A percentile compares a stretch with the other conserved stretches of the same genome.
Conservation (phyloP, 2,797 vertebrate species). For the Sus cebifrons region DNA sequence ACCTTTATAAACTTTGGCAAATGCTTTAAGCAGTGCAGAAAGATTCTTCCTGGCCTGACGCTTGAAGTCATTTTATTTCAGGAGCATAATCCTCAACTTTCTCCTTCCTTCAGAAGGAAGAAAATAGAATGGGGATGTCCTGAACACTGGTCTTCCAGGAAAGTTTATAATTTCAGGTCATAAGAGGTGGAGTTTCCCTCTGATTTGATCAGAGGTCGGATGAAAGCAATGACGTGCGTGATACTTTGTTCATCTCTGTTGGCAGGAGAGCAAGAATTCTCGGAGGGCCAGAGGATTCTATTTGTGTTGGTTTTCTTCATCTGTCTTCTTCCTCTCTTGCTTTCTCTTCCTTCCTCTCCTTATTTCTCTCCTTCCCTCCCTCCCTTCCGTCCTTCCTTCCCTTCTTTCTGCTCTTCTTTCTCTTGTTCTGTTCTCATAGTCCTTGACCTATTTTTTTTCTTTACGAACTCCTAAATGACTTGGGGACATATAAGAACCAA, state of each 20-base stretch:
- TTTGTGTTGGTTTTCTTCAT: neutral
- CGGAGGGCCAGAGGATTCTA: neutral
- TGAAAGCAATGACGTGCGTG: neutral
- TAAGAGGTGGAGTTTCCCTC: neutral
- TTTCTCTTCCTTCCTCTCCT: no score
- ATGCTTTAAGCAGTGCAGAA: neutral
- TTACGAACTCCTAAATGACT: neutral
- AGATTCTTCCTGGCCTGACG: neutral
- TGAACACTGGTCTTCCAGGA: neutral
- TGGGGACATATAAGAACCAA: neutral
- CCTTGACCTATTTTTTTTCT: neutral
- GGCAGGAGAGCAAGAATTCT: neutral
- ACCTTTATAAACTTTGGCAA: neutral
- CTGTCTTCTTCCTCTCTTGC: neutral
- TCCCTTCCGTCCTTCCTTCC: neutral
- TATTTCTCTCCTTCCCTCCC: no score
- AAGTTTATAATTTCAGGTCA: neutral
- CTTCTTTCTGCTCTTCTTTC: neutral
- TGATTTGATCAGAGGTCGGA: neutral
- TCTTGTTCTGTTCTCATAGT: no score
- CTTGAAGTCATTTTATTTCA: slow-evolving; percentile 12
- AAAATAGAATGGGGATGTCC: neutral
- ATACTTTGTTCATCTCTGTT: neutral
- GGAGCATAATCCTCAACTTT: neutral
- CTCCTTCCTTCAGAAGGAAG: slow-evolving; percentile 9